phyloP scores from a whole-genome alignment of 2,888 invertebrate species.

The Invenusta paracnida region DNA sequence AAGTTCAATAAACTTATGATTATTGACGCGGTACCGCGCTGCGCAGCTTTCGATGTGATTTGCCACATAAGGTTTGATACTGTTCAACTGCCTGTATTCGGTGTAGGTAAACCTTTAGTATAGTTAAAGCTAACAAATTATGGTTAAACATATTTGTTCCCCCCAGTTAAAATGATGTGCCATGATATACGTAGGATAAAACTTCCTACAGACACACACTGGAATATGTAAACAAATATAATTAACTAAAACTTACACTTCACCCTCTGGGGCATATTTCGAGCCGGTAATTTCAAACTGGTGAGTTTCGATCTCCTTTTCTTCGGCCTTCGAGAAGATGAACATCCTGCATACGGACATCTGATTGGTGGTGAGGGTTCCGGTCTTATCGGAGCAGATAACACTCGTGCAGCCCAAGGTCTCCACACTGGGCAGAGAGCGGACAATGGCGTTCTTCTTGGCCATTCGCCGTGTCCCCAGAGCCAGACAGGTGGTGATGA shows the following conservation, averaged over 20 bases:
- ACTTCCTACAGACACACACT: too few relatives aligned
- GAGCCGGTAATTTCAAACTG: constrained; percentile 44
- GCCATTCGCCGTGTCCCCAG: constrained; percentile 95
- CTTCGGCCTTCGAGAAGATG: constrained; percentile 40
- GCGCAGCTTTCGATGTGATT: too few relatives aligned
- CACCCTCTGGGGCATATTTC: constrained; percentile 43
- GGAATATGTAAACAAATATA: too few relatives aligned
- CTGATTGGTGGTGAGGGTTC: constrained; percentile 96
- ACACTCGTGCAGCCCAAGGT: constrained; percentile 99
- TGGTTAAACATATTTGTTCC: too few relatives aligned
- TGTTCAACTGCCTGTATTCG: too few relatives aligned
- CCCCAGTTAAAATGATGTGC: too few relatives aligned
- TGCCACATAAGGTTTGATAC: too few relatives aligned
- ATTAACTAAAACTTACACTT: constrained; percentile 43
- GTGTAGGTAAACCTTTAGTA: too few relatives aligned
- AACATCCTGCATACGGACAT: constrained; percentile 88
- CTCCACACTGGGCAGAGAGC: constrained; percentile 96
- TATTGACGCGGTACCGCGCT: too few relatives aligned
- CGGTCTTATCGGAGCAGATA: constrained; percentile 99
- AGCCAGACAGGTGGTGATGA: constrained; percentile 98
- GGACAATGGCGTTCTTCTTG: constrained; percentile 99
- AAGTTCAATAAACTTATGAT: too few relatives aligned
- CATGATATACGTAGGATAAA: too few relatives aligned
- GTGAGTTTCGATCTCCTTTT: constrained; percentile 28
- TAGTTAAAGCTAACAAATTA: too few relatives aligned